These are phyloP conservation scores for Lemur catta DNA, from an alignment of 2,797 vertebrate genomes.

Conservation along the genomic window DNA sequence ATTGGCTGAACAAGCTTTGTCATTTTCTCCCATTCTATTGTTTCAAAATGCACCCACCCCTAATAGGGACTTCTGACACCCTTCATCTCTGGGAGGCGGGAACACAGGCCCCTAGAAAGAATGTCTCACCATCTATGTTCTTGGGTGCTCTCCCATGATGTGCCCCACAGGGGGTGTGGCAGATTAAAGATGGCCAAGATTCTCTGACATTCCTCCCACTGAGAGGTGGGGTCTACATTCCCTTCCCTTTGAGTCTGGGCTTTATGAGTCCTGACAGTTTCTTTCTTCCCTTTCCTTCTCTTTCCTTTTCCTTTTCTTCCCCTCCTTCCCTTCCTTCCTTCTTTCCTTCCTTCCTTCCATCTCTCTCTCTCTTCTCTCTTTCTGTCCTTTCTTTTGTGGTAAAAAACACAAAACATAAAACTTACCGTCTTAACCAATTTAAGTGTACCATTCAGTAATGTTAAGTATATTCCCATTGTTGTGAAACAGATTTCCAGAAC, in stretches of 20 bases:
- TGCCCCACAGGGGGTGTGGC: accelerated
- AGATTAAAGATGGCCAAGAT: neutral
- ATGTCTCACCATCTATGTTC: neutral
- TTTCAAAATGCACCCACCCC: neutral
- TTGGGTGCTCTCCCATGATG: neutral
- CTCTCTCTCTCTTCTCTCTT: neutral
- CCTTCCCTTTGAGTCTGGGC: neutral
- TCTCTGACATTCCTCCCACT: neutral
- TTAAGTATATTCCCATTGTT: neutral
- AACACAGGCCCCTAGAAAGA: neutral
- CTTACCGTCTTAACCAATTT: neutral
- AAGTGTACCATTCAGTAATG: neutral
- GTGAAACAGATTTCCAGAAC: neutral
- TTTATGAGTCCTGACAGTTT: neutral
- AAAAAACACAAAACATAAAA: neutral
- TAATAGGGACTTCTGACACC: neutral
- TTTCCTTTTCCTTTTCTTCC: no score
- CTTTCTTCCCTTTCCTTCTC: neutral
- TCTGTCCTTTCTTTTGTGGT: neutral
- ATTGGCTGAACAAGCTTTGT: neutral
- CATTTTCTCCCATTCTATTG: slow-evolving; percentile 8
- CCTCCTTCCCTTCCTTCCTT: neutral
- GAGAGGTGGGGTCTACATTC: neutral
- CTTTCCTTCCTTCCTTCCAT: neutral
- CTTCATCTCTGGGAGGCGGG: neutral